Conservation (phyloP, 2,113 vertebrate species). For the Tychaedon coryphoeus region DNA sequence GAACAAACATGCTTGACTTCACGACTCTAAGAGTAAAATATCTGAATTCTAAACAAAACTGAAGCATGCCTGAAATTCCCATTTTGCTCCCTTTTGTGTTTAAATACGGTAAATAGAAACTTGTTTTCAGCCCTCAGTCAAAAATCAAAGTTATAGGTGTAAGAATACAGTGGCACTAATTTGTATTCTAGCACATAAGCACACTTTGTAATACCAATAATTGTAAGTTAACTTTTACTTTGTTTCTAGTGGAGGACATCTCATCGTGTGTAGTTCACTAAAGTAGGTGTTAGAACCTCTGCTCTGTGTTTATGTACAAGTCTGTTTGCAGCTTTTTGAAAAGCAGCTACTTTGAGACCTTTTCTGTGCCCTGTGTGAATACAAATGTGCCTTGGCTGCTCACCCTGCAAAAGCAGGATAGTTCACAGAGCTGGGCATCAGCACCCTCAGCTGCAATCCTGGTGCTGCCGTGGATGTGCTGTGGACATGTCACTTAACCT, state of each 20-base stretch:
- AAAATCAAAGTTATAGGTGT: not conserved
- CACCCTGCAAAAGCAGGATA: not conserved
- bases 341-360: not conserved
- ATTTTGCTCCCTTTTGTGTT: not conserved
- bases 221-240: slow-evolving; percentile 30
- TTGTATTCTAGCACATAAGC: not conserved
- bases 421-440: not conserved
- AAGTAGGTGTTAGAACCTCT: slow-evolving; percentile 33
- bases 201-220: not conserved
- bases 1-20: not conserved
- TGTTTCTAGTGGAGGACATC: slow-evolving; percentile 41
- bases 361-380: not conserved
- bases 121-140: not conserved
- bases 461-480: not conserved
- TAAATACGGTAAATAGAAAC: not conserved
- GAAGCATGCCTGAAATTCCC: not conserved
- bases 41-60: not conserved
- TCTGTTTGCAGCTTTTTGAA: slow-evolving; percentile 11
- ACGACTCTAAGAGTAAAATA: not conserved
- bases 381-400: not conserved
- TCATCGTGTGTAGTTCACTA: slow-evolving; percentile 6
- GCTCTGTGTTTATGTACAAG: not conserved
- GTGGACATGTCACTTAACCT: not conserved
- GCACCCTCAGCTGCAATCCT: not conserved
- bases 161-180: not conserved